Evolutionary conservation across 2,888 invertebrate species (phyloP), one percentile per base, ranked within the genome.

Genomic region (Micoletzkya japonica): DNA sequence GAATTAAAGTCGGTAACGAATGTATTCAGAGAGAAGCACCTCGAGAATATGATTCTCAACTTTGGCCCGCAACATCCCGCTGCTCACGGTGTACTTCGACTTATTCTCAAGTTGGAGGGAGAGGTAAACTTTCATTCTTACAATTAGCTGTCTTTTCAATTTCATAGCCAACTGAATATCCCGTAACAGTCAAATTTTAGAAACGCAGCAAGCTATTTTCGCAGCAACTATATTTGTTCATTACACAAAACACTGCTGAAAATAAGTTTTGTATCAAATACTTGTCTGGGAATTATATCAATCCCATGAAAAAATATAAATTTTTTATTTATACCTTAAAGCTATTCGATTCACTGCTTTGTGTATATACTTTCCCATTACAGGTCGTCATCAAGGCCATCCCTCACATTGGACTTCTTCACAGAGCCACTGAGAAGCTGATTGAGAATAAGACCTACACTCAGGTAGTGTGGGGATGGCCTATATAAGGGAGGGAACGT

Each of bases 361-460:
- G 44, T 20, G 10, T 14, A 14, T 44, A 44, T 44, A 44, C n/a
- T n/a, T 44, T 44, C 44, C 54, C 7, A 24, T n/a, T 81, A 60
- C 87, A 93, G 91, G 90, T 91, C 14, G 93, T 97, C 0, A 88
- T 92, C 70, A 89, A 91, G 28, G 92, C 94, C 0, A 96, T 96
- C 87, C 97, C 97, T 0, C 98, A 98, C 87, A 95, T 98, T 79
- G 98, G 98, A 0, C 90, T 98, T 0, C 89, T 98, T 30, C 98
- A 98, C 88, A 90, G 97, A 34, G 98, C 93, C 52, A 98, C 97
- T 0, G 97, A 98, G 86, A 98, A 98, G 86, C 89, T 98, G 32
- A 96, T 97, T 56, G 97, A 98, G 86, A 94, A 97, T 87, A 98
- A 98, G 88, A 98, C 97, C 0, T 98, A 95, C 87, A 92, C 92